A percentile compares a stretch with the other conserved stretches of the same genome.
phyloP scores from a whole-genome alignment of 2,888 invertebrate species.

The Oasisia sp. region DNA sequence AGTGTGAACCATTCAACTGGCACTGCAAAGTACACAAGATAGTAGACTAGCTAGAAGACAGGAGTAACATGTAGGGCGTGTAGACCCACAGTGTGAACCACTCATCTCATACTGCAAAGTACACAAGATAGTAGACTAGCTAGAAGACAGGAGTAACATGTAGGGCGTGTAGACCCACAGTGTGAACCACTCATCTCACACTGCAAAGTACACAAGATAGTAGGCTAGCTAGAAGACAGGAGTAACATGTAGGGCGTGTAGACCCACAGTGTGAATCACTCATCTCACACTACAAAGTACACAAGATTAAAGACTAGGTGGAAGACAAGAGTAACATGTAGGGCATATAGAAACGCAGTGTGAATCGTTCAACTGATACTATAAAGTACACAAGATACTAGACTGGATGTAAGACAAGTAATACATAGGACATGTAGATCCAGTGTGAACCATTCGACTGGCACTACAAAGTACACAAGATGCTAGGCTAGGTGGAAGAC shows the following conservation, averaged over 20 bases:
- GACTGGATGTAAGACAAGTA: background rate
- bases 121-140: background rate
- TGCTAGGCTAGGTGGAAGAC: slow-evolving; percentile 60
- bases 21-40: slow-evolving; percentile 67
- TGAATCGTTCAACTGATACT: slow-evolving; percentile 93
- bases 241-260: slow-evolving; percentile 85
- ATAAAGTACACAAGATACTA: background rate
- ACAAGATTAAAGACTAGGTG: background rate
- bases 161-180: slow-evolving; percentile 89
- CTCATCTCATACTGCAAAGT: slow-evolving; percentile 83
- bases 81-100: slow-evolving; percentile 88
- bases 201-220: background rate
- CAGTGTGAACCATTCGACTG: too few species aligned
- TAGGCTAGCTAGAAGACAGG: background rate
- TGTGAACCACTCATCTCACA: slow-evolving; percentile 90
- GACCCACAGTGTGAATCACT: slow-evolving; percentile 87
- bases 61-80: slow-evolving; percentile 79
- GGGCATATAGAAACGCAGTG: slow-evolving; percentile 88
- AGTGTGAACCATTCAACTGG: slow-evolving; percentile 94
- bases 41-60: background rate
- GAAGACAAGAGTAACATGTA: slow-evolving; percentile 66
- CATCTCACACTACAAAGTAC: slow-evolving; percentile 79
- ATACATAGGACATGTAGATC: too few species aligned
- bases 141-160: slow-evolving; percentile 56
- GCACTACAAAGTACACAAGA: too few species aligned